These are phyloP conservation scores for Gracilinanus agilis DNA, from an alignment of 2,113 vertebrate genomes.

Conservation along the genomic window DNA sequence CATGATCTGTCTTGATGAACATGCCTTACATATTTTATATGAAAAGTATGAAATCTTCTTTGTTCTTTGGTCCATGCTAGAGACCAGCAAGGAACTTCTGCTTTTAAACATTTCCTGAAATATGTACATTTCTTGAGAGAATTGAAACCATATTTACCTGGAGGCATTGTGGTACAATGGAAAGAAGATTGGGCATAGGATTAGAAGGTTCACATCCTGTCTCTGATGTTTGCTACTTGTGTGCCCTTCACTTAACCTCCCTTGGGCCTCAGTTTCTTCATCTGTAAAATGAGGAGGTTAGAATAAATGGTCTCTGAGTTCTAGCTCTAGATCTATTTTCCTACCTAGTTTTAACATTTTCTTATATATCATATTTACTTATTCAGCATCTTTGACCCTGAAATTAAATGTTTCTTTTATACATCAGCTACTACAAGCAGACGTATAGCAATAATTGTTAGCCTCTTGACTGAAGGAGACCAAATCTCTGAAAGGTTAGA, in stretches of 20 bases:
- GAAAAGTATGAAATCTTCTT: constrained; percentile 25
- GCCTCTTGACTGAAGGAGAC: constrained; percentile 40
- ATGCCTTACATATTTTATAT: constrained; percentile 19
- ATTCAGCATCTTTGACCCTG: constrained; percentile 45
- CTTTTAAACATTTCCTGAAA: neutral
- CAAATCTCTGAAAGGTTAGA: neutral
- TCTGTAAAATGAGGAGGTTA: neutral
- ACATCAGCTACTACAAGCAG: constrained; percentile 4
- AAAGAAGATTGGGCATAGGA: neutral
- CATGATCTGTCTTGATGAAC: neutral
- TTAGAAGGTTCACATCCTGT: neutral
- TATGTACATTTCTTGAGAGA: constrained; percentile 51
- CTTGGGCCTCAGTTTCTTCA: neutral
- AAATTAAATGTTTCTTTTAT: constrained; percentile 20
- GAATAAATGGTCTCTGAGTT: neutral
- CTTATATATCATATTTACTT: constrained; percentile 24
- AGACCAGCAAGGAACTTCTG: constrained; percentile 23
- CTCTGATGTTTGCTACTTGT: neutral
- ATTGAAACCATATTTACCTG: constrained; percentile 39
- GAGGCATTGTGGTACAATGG: neutral
- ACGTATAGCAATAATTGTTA: constrained; percentile 13
- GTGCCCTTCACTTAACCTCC: neutral
- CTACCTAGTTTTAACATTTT: constrained; percentile 47
- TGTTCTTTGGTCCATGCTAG: constrained; percentile 41
- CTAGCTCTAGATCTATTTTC: neutral